Base-by-base conservation (phyloP, 2,888 invertebrate species). In the Drosophila leonis region DNA sequence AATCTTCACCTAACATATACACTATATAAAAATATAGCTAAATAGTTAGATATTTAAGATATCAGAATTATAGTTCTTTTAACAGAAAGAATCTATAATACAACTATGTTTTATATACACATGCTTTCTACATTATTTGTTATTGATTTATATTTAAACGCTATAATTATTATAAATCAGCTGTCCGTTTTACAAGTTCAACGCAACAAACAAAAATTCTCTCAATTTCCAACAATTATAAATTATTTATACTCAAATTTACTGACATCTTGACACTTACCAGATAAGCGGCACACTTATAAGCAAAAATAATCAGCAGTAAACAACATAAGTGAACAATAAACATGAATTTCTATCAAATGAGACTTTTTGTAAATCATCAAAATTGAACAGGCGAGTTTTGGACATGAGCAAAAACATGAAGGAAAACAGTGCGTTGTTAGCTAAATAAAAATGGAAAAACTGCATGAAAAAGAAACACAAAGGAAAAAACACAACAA, bases 271-370 rank as follows among this genome's bases (percentile, higher is more conserved):
- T 51, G 73, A 67, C 75, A 67, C 29, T n/a, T 18, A 7, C 1
- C 20, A 20, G 75, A 73, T 73, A 63, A 62, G 41, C 51, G 41
- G 27, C 68, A 57, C 62, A 24, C 55, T 57, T 67, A 24, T 42
- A 54, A 44, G 39, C 31, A 29, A 59, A 48, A 37, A 54, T 66
- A 65, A 72, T 49, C 42, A 42, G 54, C 29, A 33, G 65, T 51
- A 72, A 72, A 72, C 51, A 72, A 72, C 24, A 44, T 39, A 27
- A 24, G 37, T 39, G 24, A 52, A 66, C 20, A 65, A 64, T 6
- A 10, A n/a, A 15, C 9, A 49, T 24, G 41, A 24, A 37, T 48
- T 49, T 31, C 13, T 12, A 18, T 39, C 54, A 39, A 39, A 29
- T 41, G 20, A 42, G n/a, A 37, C 8, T 12, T 24, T 7, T 35